Percentiles rank a stretch among this genome's conserved stretches.
Conservation (phyloP, 2,888 invertebrate genomes). For the Liopterus haemorrhoidalis region DNA sequence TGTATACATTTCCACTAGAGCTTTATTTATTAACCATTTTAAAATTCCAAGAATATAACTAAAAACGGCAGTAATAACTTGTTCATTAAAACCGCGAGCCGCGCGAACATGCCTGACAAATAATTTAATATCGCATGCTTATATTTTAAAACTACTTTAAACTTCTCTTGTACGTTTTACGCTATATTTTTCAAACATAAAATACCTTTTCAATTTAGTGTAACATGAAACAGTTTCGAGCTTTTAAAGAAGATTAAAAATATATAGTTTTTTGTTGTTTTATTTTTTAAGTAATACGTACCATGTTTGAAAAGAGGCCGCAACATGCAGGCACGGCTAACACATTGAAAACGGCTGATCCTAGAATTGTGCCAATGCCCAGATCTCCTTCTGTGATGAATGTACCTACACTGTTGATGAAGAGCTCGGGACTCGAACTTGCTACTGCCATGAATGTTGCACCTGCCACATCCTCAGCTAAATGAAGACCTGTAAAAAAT, state of each 20-base stretch:
- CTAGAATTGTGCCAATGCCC: constrained; percentile 71
- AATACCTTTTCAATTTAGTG: no score
- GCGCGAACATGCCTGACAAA: no score
- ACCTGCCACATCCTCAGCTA: constrained; percentile 75
- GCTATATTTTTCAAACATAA: background rate
- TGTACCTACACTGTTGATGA: constrained; percentile 77
- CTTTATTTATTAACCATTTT: no score
- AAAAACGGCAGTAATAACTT: no score
- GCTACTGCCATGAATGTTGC: constrained; percentile 90
- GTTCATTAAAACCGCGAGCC: no score
- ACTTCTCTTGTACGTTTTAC: background rate
- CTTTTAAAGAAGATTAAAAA: no score
- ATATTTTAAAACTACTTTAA: background rate
- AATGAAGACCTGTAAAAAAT: constrained; percentile 50
- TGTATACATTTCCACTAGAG: no score
- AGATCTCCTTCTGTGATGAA: constrained; percentile 72
- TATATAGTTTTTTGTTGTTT: background rate
- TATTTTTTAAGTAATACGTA: constrained; percentile 34
- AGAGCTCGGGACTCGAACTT: constrained; percentile 79
- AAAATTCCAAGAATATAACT: no score
- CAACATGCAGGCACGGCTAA: constrained; percentile 72
- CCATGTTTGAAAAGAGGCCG: constrained; percentile 57
- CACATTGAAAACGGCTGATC: constrained; percentile 73
- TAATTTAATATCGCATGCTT: no score
- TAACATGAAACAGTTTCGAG: no score